Evolutionary conservation across 2,797 vertebrate genomes (phyloP), one percentile per base, ranked within the genome.

Genomic region (Gymnocypris eckloni): DNA sequence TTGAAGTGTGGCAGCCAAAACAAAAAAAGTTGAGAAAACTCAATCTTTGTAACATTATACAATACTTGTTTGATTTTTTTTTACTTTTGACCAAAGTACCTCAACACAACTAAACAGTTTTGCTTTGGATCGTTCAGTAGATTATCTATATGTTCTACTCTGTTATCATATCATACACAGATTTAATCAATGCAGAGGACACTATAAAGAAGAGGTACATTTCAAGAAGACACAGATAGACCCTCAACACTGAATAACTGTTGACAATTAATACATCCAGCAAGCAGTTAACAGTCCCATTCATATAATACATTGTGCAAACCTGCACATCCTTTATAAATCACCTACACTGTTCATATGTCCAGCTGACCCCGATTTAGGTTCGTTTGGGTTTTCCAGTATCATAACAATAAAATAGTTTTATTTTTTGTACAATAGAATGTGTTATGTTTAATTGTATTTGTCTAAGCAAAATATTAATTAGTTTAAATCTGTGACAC

Each of bases 1-100:
- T 48, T 80, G 66, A 73, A 72, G 5, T 37, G 67, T 80, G 77
- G 41, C 67, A 80, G 25, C 54, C 39, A 56, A n/a, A 56, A 77
- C 15, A 41, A 78, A 41, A 54, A 54, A 54, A 10, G 4, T 56
- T 77, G 18, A 76, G 16, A 22, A 22, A 37, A 20, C 18, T 76
- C 16, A 2, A 41, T 50, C 4, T 33, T 56, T 6, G 20, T 33
- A 59, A 20, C 25, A 50, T 50, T 15, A 50, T 25, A 13, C 45
- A 50, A 20, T 1, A 50, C 0, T 25, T n/a, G 12, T 20, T 20
- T 12, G 2, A 1, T 54, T 54, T 54, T 20, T 20, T 54, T 56
- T 22, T 1, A 48, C 4, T 43, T 72, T 8, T 72, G 41, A 72
- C 43, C 70, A 43, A 70, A 72, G 6, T 4, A 22, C 33, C 69